Conservation (phyloP, 2,888 invertebrate genomes). For the Nowickia ferox region DNA sequence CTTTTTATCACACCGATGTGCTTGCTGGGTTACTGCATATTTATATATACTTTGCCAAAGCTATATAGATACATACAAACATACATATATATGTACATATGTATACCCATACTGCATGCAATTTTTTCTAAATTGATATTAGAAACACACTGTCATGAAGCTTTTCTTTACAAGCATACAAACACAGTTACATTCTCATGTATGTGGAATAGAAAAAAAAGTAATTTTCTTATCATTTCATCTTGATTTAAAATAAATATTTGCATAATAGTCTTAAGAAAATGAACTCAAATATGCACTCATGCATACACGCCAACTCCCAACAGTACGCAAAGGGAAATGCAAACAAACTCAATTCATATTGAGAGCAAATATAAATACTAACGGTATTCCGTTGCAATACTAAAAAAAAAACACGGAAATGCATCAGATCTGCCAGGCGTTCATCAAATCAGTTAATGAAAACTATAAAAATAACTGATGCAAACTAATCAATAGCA, state of each 20-base stretch:
- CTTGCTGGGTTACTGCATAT: not conserved
- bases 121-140: no score
- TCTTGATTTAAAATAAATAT: no score
- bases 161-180: not conserved
- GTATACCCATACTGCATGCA: no score
- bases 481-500: not conserved
- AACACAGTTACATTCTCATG: no score
- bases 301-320: slow-evolving; percentile 2
- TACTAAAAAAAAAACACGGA: slow-evolving; percentile 8
- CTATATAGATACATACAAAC: not conserved
- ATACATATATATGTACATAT: no score
- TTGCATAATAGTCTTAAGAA: no score
- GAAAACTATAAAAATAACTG: not conserved
- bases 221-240: no score
- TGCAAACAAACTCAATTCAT: not conserved
- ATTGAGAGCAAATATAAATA: not conserved
- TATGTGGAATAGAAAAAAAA: not conserved
- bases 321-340: slow-evolving; percentile 27
- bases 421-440: not conserved
- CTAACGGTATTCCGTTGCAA: slow-evolving; percentile 6
- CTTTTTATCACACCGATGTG: no score
- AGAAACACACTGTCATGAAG: no score
- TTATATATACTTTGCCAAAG: not conserved
- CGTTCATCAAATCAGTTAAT: not conserved
- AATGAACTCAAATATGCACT: no score